Evolutionary conservation across 2,888 invertebrate genomes (phyloP).

Genomic region (Lasioglossum zephyrum): DNA sequence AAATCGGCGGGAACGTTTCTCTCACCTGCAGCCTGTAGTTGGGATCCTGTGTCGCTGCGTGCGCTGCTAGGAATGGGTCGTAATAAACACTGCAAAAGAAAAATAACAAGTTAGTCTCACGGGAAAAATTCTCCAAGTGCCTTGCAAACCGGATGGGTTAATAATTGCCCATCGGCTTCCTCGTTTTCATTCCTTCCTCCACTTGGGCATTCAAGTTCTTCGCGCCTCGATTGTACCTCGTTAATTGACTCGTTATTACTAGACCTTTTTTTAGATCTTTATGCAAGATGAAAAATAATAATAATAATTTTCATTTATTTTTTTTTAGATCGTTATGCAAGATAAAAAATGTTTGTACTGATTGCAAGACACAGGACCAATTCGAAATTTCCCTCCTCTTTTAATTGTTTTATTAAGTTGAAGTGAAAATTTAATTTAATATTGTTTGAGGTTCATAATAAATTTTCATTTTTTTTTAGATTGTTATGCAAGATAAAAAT

Average conservation of each 20-base stretch:
- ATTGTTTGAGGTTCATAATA: too few relatives aligned
- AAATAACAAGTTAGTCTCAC: constrained; percentile 57
- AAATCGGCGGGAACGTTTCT: constrained; percentile 50
- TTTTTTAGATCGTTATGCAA: too few relatives aligned
- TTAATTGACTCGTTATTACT: not conserved
- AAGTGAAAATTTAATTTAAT: too few relatives aligned
- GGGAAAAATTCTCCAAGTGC: not conserved
- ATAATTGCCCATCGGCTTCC: not conserved
- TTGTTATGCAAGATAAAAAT: too few relatives aligned
- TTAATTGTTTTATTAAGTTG: too few relatives aligned
- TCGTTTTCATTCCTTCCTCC: not conserved
- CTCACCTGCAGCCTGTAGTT: constrained; percentile 96
- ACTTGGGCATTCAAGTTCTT: not conserved
- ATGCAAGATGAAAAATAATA: too few relatives aligned
- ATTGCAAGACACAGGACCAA: too few relatives aligned
- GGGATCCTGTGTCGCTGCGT: constrained; percentile 91
- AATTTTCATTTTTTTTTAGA: too few relatives aligned
- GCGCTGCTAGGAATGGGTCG: constrained; percentile 97
- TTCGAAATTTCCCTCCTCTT: too few relatives aligned
- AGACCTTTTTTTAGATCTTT: too few relatives aligned
- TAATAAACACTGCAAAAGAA: constrained; percentile 93
- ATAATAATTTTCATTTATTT: too few relatives aligned
- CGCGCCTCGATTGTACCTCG: not conserved
- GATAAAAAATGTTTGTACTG: too few relatives aligned
- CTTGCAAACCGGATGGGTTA: not conserved